Base-by-base conservation (phyloP, 2,113 vertebrate species). In the Mesitornis unicolor region DNA sequence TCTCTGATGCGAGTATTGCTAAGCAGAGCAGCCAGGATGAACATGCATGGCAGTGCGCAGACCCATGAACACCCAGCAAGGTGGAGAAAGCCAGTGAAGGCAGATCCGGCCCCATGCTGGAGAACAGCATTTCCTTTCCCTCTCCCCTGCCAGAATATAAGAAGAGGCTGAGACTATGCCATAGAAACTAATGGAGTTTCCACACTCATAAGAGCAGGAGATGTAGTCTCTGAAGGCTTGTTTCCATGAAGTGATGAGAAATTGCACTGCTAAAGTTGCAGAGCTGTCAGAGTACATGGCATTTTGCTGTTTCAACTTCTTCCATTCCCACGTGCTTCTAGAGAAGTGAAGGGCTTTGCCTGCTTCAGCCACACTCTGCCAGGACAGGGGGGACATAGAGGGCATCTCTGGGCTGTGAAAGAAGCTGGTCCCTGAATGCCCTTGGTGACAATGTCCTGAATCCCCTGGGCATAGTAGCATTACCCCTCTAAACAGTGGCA, bases 191-290 rank as follows among this genome's bases (percentile, higher is more conserved):
- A 90, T 95, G 93, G 90, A 94, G 76, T 90, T 97, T 94, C 92
- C 95, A 96, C 95, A 84, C 95, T 96, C 83, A 90, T 93, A 94
- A 24, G 93, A 94, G 90, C 83, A 88, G 95, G 96, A 96, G 96
- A 13, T 73, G 69, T 68, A 83, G 85, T 68, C 92, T 96, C 96
- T 57, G 69, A 94, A 93, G 94, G 68, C 92, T 96, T 78, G 86
- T 95, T 96, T 96, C 90, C 95, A 84, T 71, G 92, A 94, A 69
- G 88, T 88, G 93, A 84, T 90, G 90, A 96, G 93, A 93, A 93
- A 94, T 93, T 83, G 94, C 10, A 8, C 92, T 92, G 93, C 83
- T 92, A 22, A 82, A 89, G 83, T 81, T 90, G 61, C 86, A 87
- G 68, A 48, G 83, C 93, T 95, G 82, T 93, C 85, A 92, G 85